Evolutionary conservation across 2,888 invertebrate genomes (phyloP).

Genomic region (Acronicta aceris): DNA sequence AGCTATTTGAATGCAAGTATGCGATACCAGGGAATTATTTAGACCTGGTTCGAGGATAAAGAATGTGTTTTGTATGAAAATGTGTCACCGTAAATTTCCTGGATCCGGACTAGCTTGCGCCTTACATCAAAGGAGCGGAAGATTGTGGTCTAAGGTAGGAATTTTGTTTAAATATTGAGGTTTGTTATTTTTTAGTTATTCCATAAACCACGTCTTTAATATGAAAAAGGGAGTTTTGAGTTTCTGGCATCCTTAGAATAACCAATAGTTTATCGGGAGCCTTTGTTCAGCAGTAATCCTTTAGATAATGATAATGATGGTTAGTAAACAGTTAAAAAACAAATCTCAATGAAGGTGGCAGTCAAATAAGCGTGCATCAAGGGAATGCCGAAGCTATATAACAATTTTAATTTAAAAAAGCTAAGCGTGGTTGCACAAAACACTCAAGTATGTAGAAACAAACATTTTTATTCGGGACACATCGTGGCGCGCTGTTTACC

Average conservation of each 20-base stretch:
- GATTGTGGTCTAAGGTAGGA: not conserved
- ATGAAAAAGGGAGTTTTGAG: no score
- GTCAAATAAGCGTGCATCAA: no score
- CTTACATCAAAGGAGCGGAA: not conserved
- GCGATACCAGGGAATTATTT: conserved; percentile 32
- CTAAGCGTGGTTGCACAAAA: conserved; percentile 1
- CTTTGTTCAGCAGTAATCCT: no score
- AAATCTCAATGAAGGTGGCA: no score
- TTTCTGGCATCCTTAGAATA: no score
- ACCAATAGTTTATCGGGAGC: no score
- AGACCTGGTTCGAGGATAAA: conserved; percentile 11
- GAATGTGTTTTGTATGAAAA: conserved; percentile 1
- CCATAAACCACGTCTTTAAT: no score
- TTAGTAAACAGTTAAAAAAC: no score
- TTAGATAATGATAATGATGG: no score
- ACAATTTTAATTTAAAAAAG: not conserved
- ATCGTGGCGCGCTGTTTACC: conserved; percentile 15
- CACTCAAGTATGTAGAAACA: not conserved
- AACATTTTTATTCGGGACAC: conserved; percentile 22
- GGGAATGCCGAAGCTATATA: no score
- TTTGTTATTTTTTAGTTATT: not conserved
- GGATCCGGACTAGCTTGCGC: not conserved
- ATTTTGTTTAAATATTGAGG: not conserved
- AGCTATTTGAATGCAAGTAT: conserved; percentile 27
- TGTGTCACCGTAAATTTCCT: not conserved